Conservation (phyloP, 2,113 vertebrate species). For the Eira barbara region DNA sequence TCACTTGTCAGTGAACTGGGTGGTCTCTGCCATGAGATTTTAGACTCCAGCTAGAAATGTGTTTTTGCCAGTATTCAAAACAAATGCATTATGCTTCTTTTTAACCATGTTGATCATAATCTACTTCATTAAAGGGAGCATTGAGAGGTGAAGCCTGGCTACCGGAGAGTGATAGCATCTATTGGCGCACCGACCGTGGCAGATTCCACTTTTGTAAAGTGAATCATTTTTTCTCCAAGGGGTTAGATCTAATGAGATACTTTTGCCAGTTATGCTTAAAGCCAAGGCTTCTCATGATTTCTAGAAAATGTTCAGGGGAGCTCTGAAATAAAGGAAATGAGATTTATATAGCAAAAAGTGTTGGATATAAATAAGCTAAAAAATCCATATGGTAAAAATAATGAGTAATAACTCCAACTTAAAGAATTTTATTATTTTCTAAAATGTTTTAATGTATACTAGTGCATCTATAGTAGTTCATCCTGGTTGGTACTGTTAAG, state of each 20-base stretch:
- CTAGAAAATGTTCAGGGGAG: not conserved
- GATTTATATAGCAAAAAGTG: not conserved
- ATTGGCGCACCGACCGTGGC: not conserved
- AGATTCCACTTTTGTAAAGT: not conserved
- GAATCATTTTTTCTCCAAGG: not conserved
- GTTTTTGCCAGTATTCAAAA: not conserved
- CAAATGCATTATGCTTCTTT: not conserved
- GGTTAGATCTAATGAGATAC: not conserved
- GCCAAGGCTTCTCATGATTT: not conserved
- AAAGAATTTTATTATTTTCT: not conserved
- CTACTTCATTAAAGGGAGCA: not conserved
- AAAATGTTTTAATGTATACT: not conserved
- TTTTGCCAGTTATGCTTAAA: conserved; percentile 12
- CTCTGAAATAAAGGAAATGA: not conserved
- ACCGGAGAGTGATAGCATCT: not conserved
- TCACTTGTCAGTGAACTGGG: not conserved
- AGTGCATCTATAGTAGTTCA: not conserved
- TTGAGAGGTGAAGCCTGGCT: not conserved
- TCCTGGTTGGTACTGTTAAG: not conserved
- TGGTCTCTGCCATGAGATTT: not conserved
- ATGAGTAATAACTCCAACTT: not conserved
- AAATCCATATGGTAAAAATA: not conserved
- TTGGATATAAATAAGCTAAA: not conserved
- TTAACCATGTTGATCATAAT: not conserved
- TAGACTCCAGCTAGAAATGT: not conserved